phyloP scores from a whole-genome alignment of 2,113 vertebrate genomes.

The human region DNA sequence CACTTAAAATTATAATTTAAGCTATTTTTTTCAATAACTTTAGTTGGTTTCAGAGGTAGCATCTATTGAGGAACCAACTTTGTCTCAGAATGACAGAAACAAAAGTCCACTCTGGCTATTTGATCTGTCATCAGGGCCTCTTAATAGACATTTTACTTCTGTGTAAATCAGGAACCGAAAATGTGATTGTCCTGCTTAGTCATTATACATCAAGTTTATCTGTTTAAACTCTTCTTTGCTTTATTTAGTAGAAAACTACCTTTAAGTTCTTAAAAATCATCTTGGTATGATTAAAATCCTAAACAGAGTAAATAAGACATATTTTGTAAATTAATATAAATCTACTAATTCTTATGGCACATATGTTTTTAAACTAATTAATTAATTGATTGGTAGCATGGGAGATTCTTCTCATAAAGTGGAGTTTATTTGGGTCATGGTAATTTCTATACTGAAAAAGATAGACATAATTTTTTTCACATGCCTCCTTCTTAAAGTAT shows the following conservation, averaged over 20 bases:
- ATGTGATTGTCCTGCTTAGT: neutral
- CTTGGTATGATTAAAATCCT: neutral
- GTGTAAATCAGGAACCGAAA: neutral
- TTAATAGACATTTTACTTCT: neutral
- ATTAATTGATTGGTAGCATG: neutral
- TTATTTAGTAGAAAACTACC: neutral
- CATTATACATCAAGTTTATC: neutral
- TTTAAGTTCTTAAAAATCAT: neutral
- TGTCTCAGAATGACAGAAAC: neutral
- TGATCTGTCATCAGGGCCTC: neutral
- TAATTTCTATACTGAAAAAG: neutral
- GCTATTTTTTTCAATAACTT: neutral
- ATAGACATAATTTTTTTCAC: neutral
- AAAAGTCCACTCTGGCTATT: neutral
- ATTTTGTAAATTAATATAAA: neutral
- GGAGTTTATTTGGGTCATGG: neutral
- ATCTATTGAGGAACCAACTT: neutral
- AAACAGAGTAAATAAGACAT: neutral
- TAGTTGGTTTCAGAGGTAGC: neutral
- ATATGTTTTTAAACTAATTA: neutral
- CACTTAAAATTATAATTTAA: neutral
- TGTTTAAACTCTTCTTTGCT: neutral
- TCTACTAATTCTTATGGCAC: neutral
- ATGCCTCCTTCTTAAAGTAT: neutral
- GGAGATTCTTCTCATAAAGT: rapidly evolving